phyloP scores from a whole-genome alignment of 1,140 invertebrate species.

The Ceratoteleas bidentatus region DNA sequence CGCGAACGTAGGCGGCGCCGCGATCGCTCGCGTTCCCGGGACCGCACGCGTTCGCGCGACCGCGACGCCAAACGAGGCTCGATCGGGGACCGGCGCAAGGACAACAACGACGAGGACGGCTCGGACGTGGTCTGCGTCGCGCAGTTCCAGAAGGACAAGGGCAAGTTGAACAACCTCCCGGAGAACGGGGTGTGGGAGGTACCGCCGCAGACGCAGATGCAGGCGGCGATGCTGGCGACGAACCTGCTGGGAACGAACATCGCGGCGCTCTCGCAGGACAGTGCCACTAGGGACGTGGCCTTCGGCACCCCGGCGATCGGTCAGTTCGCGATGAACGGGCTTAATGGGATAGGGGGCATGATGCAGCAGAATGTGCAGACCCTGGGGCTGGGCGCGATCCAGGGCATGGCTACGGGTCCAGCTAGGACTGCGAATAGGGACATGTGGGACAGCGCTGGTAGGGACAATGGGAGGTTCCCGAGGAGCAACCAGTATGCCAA shows the following conservation, averaged over 20 bases:
- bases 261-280: slow-evolving; percentile 71
- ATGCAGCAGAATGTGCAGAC: slow-evolving; percentile 64
- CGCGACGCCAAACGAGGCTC: slow-evolving; percentile 66
- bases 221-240: slow-evolving; percentile 75
- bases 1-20: slow-evolving; percentile 78
- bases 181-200: slow-evolving; percentile 80
- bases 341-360: slow-evolving; percentile 73
- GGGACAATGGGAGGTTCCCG: slow-evolving; percentile 67
- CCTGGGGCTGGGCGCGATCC: slow-evolving; percentile 44
- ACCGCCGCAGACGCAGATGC: slow-evolving; percentile 77
- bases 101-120: slow-evolving; percentile 74
- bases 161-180: slow-evolving; percentile 44
- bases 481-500: slow-evolving; percentile 67
- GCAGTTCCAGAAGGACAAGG: slow-evolving; percentile 77
- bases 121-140: slow-evolving; percentile 78
- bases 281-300: slow-evolving; percentile 54
- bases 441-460: slow-evolving; percentile 69
- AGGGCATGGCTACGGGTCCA: background rate
- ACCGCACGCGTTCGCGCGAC: slow-evolving; percentile 76
- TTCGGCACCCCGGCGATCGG: slow-evolving; percentile 64
- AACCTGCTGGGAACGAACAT: slow-evolving; percentile 73
- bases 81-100: slow-evolving; percentile 69
- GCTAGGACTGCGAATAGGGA: slow-evolving; percentile 27
- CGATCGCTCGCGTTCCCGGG: slow-evolving; percentile 75
- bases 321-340: slow-evolving; percentile 74